Evolutionary conservation across 2,113 vertebrate species (phyloP).

Genomic region (Lathamus discolor): DNA sequence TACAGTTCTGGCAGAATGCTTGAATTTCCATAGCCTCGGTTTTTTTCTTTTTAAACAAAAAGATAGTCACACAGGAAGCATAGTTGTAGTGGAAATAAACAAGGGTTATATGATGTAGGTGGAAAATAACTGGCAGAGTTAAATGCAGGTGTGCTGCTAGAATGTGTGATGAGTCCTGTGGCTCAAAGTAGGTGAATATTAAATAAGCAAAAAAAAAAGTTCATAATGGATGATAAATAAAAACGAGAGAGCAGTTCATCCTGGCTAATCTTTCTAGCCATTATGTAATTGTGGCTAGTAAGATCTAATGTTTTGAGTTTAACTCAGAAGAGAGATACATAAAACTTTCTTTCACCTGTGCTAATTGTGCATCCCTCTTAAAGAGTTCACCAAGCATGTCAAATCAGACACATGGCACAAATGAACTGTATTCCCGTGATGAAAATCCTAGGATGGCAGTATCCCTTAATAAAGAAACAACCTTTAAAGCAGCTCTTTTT

Average conservation of each 20-base stretch:
- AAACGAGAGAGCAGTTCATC: not conserved
- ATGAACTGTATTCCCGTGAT: not conserved
- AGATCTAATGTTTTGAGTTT: not conserved
- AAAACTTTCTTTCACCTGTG: not conserved
- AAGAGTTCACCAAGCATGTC: not conserved
- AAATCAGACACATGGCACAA: not conserved
- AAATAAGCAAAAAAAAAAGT: not conserved
- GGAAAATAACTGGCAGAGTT: not conserved
- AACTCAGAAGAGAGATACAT: not conserved
- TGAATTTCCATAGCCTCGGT: not conserved
- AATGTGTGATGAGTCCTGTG: not conserved
- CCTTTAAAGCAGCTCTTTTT: not conserved
- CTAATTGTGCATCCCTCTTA: not conserved
- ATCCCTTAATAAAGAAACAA: not conserved
- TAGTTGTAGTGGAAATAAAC: not conserved
- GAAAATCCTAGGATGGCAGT: not conserved
- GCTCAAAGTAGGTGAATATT: not conserved
- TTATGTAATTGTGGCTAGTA: not conserved
- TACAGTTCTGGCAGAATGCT: not conserved
- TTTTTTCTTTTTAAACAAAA: not conserved
- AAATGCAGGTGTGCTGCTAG: not conserved
- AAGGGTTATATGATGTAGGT: not conserved
- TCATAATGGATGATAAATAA: not conserved
- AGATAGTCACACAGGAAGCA: not conserved
- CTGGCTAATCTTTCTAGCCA: not conserved